Evolutionary conservation across 1,140 invertebrate genomes (phyloP).

Genomic region (Chrysopa pallens): DNA sequence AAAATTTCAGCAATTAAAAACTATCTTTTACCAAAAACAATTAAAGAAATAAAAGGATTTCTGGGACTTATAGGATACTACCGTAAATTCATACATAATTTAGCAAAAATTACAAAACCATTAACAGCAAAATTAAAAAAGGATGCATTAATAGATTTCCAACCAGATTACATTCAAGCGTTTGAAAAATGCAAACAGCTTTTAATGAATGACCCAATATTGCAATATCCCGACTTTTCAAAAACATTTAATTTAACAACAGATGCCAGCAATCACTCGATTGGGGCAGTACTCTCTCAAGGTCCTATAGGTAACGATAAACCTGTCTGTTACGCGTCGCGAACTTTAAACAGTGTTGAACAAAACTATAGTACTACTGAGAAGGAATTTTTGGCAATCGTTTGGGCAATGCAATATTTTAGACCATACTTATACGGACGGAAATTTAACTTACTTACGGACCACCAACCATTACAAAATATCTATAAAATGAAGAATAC

Average conservation of each 20-base stretch:
- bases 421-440: slow-evolving; percentile 15
- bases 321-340: slow-evolving; percentile 10
- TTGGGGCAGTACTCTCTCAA: slow-evolving; percentile 18
- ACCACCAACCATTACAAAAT: slow-evolving; percentile 19
- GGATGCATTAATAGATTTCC: slow-evolving; percentile 7
- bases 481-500: too few species aligned
- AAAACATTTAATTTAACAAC: slow-evolving; percentile 18
- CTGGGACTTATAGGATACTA: slow-evolving; percentile 10
- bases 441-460: slow-evolving; percentile 13
- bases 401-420: slow-evolving; percentile 24
- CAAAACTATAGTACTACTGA: slow-evolving; percentile 12
- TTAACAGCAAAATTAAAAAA: slow-evolving; percentile 8
- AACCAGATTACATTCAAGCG: slow-evolving; percentile 6
- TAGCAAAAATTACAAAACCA: slow-evolving; percentile 11
- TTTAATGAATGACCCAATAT: slow-evolving; percentile 8
- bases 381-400: slow-evolving; percentile 15
- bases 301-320: slow-evolving; percentile 8
- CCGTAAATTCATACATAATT: slow-evolving; percentile 10
- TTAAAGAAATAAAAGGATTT: slow-evolving; percentile 7
- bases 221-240: slow-evolving; percentile 16
- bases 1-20: slow-evolving; percentile 5
- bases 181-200: slow-evolving; percentile 9
- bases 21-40: slow-evolving; percentile 4
- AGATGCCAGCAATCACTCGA: slow-evolving; percentile 17
- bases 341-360: slow-evolving; percentile 13